Base-by-base conservation (phyloP, 2,888 invertebrate genomes). In the Chouioia cunea region DNA sequence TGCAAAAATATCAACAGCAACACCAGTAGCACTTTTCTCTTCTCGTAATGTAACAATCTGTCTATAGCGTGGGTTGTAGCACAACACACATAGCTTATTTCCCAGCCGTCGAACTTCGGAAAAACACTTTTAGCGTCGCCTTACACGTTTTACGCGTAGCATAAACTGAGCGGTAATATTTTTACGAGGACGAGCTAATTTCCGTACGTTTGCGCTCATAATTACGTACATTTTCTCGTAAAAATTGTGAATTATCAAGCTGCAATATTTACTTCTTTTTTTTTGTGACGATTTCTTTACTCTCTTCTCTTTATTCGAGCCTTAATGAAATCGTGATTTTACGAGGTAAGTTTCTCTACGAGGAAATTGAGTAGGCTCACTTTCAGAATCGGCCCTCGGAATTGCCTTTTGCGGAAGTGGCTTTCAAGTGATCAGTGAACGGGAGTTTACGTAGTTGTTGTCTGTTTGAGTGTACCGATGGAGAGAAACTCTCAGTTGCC, bases 251-350 rank as follows among this genome's bases (percentile, higher is more conserved):
- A 44, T 63, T 53, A 27, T 16, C 16, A 59, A 46, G 54, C 22
- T 53, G 71, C 60, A 73, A 75, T 72, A 73, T 72, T 65, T 67
- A 53, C 20, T 47, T 71, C 67, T 47, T 18, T 63, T 43, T 46
- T n/a, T 22, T 15, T 4, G 36, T 6, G 3, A 6, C 27, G 27
- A 6, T 27, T 27, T 27, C 3, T 27, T 27, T 27, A 27, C 6
- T 27, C 12, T 27, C 2, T 43, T 36, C 20, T 20, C 20, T 10
- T 14, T 36, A 14, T 50, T 18, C 6, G 74, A 74, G 36, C 71
- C 73, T 70, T 79, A 79, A 80, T 81, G 79, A 80, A 82, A 81
- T 80, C 78, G 76, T 77, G 77, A 79, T 78, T 79, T 81, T 79
- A 80, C 77, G 79, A 78, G 75, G 72, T 69, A 79, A 80, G 77